Base-by-base conservation (phyloP, 1,140 invertebrate genomes). In the Zaprionus gabonicus region DNA sequence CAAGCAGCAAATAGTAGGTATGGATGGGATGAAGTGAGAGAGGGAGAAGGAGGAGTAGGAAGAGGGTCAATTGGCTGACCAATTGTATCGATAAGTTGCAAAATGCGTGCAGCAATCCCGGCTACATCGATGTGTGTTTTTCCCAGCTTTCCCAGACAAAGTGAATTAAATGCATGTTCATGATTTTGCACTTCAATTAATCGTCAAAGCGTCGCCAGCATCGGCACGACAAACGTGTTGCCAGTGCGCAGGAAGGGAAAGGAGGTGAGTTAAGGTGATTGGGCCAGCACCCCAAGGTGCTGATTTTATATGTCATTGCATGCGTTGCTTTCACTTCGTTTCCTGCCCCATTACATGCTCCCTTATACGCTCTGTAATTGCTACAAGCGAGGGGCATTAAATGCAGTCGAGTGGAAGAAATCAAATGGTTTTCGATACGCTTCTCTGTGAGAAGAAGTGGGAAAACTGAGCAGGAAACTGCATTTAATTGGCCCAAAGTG, bases 111-210 rank as follows among this genome's bases (percentile, higher is more conserved):
- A 82, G 60, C 68, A 71, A 77, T 83, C n/a, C n/a, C 41, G 10
- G 77, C 76, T 64, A 53, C 31, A 65, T 66, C 59, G 57, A 25
- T 25, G 34, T 80, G 44, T 62, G 55, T 36, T 53, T 41, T 60
- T 53, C 44, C 2, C 60, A 59, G 64, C 60, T 72, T 65, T 80
- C 56, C 17, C 81, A 68, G 55, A 64, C 65, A 70, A 81, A 85
- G 58, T 68, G 70, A 81, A 85, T 84, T 84, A 85, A 81, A 84
- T 85, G 77, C 78, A 81, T 65, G 71, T 80, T 80, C 74, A 82
- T 85, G 82, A 78, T 81, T 85, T 71, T 85, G 72, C 70, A 78
- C 74, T 74, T 73, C 67, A 73, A 81, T 77, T 84, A 69, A 76
- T 44, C 28, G 38, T 46, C 41, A 46, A 17, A 46, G 41, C 53